A percentile compares a stretch with the other conserved stretches of the same genome.
Conservation (phyloP, 2,888 invertebrate genomes). For the Cerastis leucographa region DNA sequence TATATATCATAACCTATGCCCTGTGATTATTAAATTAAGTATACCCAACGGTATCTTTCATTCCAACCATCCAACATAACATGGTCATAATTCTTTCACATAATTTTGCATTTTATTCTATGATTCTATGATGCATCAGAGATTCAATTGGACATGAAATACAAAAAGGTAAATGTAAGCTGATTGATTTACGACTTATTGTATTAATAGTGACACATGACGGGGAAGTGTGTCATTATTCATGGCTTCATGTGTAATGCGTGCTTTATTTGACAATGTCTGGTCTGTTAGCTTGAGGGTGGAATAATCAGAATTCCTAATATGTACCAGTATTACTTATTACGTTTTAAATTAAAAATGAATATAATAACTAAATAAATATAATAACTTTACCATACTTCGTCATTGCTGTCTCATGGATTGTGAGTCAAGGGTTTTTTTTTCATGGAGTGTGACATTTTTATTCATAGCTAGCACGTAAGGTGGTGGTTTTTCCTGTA, state of each 20-base stretch:
- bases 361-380: conserved; percentile 59
- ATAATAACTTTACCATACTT: conserved; percentile 46
- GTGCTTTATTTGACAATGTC: conserved; percentile 70
- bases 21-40: too few relatives aligned
- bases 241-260: conserved; percentile 66
- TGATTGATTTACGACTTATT: conserved; percentile 62
- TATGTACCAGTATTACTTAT: conserved; percentile 56
- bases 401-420: conserved; percentile 22
- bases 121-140: conserved; percentile 49
- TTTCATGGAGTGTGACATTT: conserved; percentile 22
- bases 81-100: conserved; percentile 24
- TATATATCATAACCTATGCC: too few relatives aligned
- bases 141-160: conserved; percentile 47
- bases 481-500: conserved; percentile 5
- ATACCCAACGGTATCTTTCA: too few relatives aligned
- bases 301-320: conserved; percentile 70
- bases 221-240: conserved; percentile 57
- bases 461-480: not conserved
- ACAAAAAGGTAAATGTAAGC: conserved; percentile 47
- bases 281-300: conserved; percentile 54
- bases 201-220: conserved; percentile 65
- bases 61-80: too few relatives aligned
- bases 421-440: conserved; percentile 32
- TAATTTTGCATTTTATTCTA: conserved; percentile 48
- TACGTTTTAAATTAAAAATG: conserved; percentile 62